These are phyloP conservation scores for Lasioglossum albipes DNA, from an alignment of 1,140 invertebrate genomes.

Conservation along the genomic window DNA sequence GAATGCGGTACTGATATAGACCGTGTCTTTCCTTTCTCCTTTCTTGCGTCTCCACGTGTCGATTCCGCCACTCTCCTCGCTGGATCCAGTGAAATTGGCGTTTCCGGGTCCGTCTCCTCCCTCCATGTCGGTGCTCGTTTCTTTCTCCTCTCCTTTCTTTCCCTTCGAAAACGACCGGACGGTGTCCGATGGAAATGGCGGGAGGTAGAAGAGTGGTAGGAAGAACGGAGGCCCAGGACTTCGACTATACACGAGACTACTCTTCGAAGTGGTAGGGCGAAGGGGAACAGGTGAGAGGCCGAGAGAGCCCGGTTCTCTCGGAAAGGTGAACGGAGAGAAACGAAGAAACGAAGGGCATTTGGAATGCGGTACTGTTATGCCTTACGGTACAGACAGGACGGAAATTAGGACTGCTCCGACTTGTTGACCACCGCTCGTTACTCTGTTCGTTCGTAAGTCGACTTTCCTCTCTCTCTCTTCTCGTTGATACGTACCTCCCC, in stretches of 20 bases:
- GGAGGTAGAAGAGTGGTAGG: slow-evolving; percentile 27
- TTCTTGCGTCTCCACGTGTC: slow-evolving; percentile 57
- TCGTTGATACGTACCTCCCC: background rate
- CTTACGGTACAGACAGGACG: slow-evolving; percentile 77
- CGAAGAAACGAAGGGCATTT: slow-evolving; percentile 76
- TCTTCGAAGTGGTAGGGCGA: slow-evolving; percentile 57
- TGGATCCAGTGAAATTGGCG: slow-evolving; percentile 57
- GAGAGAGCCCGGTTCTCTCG: slow-evolving; percentile 60
- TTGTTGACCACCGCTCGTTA: slow-evolving; percentile 38
- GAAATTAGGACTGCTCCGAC: slow-evolving; percentile 78
- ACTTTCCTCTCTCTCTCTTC: slow-evolving; percentile 9
- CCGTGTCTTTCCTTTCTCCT: slow-evolving; percentile 46
- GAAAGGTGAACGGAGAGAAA: slow-evolving; percentile 73
- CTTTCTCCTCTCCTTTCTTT: slow-evolving; percentile 54
- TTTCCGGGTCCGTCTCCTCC: slow-evolving; percentile 54
- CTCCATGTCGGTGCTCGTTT: slow-evolving; percentile 9
- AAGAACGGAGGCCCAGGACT: slow-evolving; percentile 22
- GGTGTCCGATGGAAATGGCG: slow-evolving; percentile 33
- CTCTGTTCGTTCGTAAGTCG: slow-evolving; percentile 9
- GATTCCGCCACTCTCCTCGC: slow-evolving; percentile 54
- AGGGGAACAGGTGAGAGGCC: slow-evolving; percentile 73
- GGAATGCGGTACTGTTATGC: slow-evolving; percentile 79
- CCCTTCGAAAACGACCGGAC: slow-evolving; percentile 49
- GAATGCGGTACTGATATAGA: slow-evolving; percentile 65
- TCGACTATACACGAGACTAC: slow-evolving; percentile 15